A percentile compares a stretch with the other conserved stretches of the same genome.
These are phyloP conservation scores for Sinocyclocheilus rhinocerous DNA, from an alignment of 2,113 vertebrate species.

Conservation along the genomic window DNA sequence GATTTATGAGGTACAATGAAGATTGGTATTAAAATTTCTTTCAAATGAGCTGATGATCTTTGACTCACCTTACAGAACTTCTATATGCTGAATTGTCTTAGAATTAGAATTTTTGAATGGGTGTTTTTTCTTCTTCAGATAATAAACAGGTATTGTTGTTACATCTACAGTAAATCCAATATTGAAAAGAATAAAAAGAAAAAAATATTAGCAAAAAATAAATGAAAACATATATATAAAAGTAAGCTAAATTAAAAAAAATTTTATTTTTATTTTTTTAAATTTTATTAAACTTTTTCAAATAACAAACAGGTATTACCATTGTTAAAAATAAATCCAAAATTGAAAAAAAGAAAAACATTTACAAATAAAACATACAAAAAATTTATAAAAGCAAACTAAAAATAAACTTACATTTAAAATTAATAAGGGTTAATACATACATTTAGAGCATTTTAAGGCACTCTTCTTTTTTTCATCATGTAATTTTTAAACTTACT, in stretches of 20 bases:
- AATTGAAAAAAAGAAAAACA: neutral
- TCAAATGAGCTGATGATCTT: slow-evolving; percentile 11
- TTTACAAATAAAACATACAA: neutral
- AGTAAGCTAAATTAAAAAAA: too few species aligned
- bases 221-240: too few species aligned
- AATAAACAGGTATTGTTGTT: too few species aligned
- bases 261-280: too few species aligned
- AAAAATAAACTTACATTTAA: neutral
- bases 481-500: neutral
- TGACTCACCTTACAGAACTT: neutral
- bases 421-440: neutral
- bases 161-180: too few species aligned
- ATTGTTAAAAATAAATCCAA: neutral
- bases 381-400: too few species aligned
- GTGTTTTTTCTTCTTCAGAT: neutral
- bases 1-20: neutral
- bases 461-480: neutral
- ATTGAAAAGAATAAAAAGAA: too few species aligned
- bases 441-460: neutral
- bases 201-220: too few species aligned
- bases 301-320: neutral
- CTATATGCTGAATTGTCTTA: neutral
- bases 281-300: neutral
- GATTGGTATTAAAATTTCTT: neutral
- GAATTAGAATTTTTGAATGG: neutral